These are phyloP conservation scores for Coluber constrictor DNA, from an alignment of 2,797 vertebrate species.

Conservation along the genomic window DNA sequence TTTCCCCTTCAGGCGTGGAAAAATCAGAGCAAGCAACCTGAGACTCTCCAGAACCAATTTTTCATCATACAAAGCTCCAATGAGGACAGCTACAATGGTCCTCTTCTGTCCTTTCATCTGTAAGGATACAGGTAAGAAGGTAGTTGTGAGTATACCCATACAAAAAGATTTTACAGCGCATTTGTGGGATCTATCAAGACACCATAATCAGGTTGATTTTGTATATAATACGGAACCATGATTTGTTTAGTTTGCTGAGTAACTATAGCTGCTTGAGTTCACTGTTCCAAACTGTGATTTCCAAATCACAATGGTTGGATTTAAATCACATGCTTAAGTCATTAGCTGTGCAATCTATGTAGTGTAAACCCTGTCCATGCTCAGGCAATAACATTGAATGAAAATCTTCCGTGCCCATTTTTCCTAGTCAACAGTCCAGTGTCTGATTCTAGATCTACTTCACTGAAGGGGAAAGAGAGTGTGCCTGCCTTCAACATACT, in stretches of 20 bases:
- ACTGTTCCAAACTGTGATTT: background rate
- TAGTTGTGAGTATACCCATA: background rate
- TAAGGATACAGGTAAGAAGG: background rate
- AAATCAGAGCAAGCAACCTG: background rate
- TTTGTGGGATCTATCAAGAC: background rate
- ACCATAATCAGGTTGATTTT: background rate
- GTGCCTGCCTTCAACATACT: background rate
- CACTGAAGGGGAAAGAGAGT: background rate
- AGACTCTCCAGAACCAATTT: constrained; percentile 8
- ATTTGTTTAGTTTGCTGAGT: background rate
- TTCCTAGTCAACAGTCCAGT: background rate
- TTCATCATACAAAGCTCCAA: constrained; percentile 7
- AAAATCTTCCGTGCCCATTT: background rate
- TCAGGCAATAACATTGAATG: background rate
- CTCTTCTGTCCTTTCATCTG: constrained; percentile 17
- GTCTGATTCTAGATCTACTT: background rate
- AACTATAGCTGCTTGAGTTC: background rate
- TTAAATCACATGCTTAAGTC: background rate
- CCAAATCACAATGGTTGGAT: background rate
- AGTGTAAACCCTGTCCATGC: background rate
- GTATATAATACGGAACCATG: background rate
- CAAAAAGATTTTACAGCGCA: background rate
- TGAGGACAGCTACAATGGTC: background rate
- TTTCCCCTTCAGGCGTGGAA: background rate
- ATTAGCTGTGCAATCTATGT: background rate